A percentile compares a stretch with the other conserved stretches of the same genome.
phyloP scores from a whole-genome alignment of 1,140 invertebrate species.

The Drosophila sechellia region DNA sequence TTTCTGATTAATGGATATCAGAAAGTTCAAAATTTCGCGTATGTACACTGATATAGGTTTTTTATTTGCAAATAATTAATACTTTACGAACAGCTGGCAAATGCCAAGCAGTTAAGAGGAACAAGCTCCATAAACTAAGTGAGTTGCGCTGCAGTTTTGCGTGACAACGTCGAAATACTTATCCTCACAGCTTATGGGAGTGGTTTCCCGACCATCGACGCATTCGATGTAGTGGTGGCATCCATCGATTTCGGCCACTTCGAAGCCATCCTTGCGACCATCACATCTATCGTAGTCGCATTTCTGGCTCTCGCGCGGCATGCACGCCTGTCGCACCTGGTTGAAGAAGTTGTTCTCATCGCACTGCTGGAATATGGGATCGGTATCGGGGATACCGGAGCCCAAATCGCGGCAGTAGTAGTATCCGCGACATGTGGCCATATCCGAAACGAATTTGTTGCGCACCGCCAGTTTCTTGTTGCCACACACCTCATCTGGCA shows the following conservation, averaged over 20 bases:
- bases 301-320: constrained; percentile 14
- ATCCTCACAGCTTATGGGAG: constrained; percentile 3
- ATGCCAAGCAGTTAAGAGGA: background rate
- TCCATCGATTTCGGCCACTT: constrained; percentile 42
- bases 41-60: too few relatives aligned
- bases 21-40: too few relatives aligned
- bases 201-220: constrained; percentile 24
- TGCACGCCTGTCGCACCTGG: constrained; percentile 37
- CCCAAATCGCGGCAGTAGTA: constrained; percentile 66
- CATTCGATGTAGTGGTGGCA: constrained; percentile 65
- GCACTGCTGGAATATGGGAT: constrained; percentile 50
- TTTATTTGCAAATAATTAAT: background rate
- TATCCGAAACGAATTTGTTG: constrained; percentile 60
- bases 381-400: constrained; percentile 54
- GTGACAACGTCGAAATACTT: constrained; percentile 36
- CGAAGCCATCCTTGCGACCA: constrained; percentile 47
- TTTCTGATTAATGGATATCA: too few relatives aligned
- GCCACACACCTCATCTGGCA: constrained; percentile 60
- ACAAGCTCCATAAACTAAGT: constrained; percentile 28
- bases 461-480: constrained; percentile 58
- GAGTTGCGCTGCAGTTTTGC: constrained; percentile 23
- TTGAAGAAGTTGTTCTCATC: constrained; percentile 53
- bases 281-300: constrained; percentile 72
- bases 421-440: constrained; percentile 70
- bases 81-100: background rate